Evolutionary conservation across 2,888 invertebrate species (phyloP), one percentile per base, ranked within the genome.

Genomic region (Apodemia zela): DNA sequence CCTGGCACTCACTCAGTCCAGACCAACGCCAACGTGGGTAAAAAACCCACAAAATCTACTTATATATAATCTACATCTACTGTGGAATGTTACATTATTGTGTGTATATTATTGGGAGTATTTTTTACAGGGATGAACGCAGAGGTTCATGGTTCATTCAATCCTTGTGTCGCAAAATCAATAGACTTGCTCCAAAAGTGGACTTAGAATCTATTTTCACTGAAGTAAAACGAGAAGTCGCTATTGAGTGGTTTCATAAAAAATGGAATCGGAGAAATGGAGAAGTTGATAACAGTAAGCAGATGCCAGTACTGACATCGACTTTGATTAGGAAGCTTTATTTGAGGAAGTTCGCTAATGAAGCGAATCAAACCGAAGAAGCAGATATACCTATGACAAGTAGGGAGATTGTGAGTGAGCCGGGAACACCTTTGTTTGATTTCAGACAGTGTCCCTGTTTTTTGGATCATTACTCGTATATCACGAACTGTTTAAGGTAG

Each of bases 71-170:
- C 11, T 7, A 42, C 6, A 11, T 42, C 42, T 7, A 13, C 13
- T 3, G 42, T 42, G 7, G 1, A 3, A 42, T 42, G 10, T 42
- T 4, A 8, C 42, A 42, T 8, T 42, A 3, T 11, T 42, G 42
- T 13, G 1, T 25, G 25, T 25, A 25, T 25, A 25, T 45, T 15
- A 45, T 15, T 45, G 45, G 4, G 13, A 17, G 8, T 8, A 51
- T 51, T 8, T 4, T 42, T 77, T 78, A 3, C 76, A 86, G 86
- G 65, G 74, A 81, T 61, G 76, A 77, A 63, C 35, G 74, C 0
- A 17, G 73, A 51, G 89, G 89, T 6, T 79, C 87, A 1, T 89
- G 89, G 89, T 83, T 89, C 65, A 82, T 89, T n/a, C 89, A 89
- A 61, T 76, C 82, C 0, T 72, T 89, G 0, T 89, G 89, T 69